Base-by-base conservation (phyloP, 1,140 invertebrate genomes). In the Tetragnatha versicolor region DNA sequence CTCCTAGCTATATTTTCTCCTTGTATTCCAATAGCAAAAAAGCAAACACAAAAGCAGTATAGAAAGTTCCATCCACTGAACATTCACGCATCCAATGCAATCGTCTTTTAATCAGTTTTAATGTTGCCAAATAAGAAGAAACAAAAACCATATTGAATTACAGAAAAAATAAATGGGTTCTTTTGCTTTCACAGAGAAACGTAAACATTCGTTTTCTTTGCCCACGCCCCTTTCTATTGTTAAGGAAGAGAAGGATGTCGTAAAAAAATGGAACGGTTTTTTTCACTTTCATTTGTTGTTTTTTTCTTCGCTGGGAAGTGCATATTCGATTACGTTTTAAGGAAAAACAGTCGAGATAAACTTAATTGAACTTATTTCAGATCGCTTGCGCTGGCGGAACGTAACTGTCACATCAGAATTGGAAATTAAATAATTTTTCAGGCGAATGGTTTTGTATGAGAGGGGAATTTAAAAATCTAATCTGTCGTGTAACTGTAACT, bases 51-150 rank as follows among this genome's bases (percentile, higher is more conserved):
- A n/a, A n/a, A n/a, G n/a, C n/a, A n/a, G n/a, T n/a, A n/a, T n/a
- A n/a, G n/a, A n/a, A n/a, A n/a, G n/a, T n/a, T n/a, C n/a, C n/a
- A n/a, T n/a, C n/a, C n/a, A n/a, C n/a, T n/a, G 12, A 49, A 60
- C 69, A 72, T 60, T 49, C 60, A 22, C 25, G 35, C 27, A n/a
- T 20, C 31, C 4, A 5, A 17, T 47, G 17, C 69, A 72, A 72
- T 72, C 51, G 69, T 53, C 69, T 58, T 72, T 72, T 72, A 72
- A 72, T 72, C 69, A 72, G 51, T 72, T 72, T 72, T 72, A 72
- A 72, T 72, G 53, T 72, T 10, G 69, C 69, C 35, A 29, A 60
- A 72, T 72, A n/a, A 22, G 29, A 60, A 58, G 65, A 49, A 58
- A 72, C 69, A 60, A 53, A 42, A 25, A 25, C 53, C 35, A 72